Evolutionary conservation across 2,113 vertebrate genomes (phyloP).

Genomic region (Sinocyclocheilus anshuiensis): DNA sequence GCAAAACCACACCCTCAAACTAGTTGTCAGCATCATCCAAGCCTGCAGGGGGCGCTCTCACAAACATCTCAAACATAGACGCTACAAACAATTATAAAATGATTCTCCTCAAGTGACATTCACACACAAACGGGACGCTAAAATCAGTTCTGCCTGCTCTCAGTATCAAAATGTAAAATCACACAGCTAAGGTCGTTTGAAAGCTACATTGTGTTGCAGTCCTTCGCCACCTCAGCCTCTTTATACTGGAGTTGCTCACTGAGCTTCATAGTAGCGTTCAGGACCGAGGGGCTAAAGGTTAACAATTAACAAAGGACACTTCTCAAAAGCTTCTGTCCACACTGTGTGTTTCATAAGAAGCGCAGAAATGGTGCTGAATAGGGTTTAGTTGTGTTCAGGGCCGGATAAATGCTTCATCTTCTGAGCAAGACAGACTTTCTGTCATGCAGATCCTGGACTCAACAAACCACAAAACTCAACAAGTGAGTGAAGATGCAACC

Average conservation of each 20-base stretch:
- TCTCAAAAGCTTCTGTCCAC: constrained; percentile 13
- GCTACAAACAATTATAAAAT: neutral
- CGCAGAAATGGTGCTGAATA: neutral
- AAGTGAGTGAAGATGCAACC: neutral
- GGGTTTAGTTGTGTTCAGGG: neutral
- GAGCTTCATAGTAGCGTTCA: neutral
- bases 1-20: neutral
- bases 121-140: neutral
- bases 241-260: neutral
- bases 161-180: constrained; percentile 3
- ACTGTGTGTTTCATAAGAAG: constrained; percentile 13
- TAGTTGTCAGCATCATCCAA: neutral
- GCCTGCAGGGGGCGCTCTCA: neutral
- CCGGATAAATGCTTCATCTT: neutral
- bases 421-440: neutral
- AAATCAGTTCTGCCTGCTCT: neutral
- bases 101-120: neutral
- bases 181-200: constrained; percentile 19
- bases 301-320: constrained; percentile 12
- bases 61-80: neutral
- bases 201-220: neutral
- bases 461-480: neutral
- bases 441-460: neutral
- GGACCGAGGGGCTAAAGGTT: neutral
- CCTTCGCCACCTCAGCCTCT: constrained; percentile 6